A percentile compares a stretch with the other conserved stretches of the same genome.
phyloP scores from a whole-genome alignment of 2,113 vertebrate genomes.

The Ivindomyrus marchei region DNA sequence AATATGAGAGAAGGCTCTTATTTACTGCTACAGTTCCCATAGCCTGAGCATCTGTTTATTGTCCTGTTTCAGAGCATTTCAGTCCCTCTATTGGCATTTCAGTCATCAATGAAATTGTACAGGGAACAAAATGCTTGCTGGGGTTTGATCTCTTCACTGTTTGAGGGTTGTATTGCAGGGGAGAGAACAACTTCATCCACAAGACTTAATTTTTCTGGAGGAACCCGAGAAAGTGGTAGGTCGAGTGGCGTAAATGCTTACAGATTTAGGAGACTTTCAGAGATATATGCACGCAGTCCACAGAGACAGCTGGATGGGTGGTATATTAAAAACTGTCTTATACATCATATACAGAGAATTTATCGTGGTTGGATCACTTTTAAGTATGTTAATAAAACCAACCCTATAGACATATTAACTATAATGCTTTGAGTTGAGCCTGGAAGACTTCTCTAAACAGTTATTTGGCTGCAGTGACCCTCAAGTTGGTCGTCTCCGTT shows the following conservation, averaged over 20 bases:
- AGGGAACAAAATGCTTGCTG: not conserved
- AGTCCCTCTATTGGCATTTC: not conserved
- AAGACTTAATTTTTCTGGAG: not conserved
- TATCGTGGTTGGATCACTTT: not conserved
- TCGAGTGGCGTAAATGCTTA: slow-evolving; percentile 43
- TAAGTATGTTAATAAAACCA: not conserved
- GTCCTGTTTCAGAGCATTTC: not conserved
- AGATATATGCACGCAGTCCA: slow-evolving; percentile 38
- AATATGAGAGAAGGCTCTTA: not conserved
- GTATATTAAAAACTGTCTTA: slow-evolving; percentile 24
- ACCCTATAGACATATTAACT: not conserved
- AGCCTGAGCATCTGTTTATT: not conserved
- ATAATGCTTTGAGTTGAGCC: not conserved
- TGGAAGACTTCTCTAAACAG: not conserved
- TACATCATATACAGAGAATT: slow-evolving; percentile 33
- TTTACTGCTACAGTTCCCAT: not conserved
- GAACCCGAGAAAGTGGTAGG: slow-evolving; percentile 30
- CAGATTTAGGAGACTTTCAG: slow-evolving; percentile 42
- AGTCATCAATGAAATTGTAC: not conserved
- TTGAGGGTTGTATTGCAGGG: not conserved
- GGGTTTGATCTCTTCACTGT: not conserved
- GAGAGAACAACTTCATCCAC: not conserved
- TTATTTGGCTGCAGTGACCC: not conserved
- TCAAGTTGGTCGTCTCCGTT: not conserved
- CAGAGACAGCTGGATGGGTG: not conserved